Conservation (phyloP, 1,140 invertebrate species). For the Zophobas morio region DNA sequence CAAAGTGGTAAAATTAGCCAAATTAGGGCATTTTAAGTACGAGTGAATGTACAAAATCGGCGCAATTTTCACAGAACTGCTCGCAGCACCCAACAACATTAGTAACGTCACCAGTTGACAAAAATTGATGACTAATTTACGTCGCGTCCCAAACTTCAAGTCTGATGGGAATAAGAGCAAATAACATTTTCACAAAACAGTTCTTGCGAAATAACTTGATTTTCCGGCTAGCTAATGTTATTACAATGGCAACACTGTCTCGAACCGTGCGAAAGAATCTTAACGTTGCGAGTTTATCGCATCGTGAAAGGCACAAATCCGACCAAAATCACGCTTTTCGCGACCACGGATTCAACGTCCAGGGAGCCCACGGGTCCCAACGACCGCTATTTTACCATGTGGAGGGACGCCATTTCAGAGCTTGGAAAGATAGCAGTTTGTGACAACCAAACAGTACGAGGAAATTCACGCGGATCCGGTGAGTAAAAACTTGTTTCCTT, state of each 20-base stretch:
- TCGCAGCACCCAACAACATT: not conserved
- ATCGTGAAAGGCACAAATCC: not conserved
- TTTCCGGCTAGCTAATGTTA: slow-evolving; percentile 17
- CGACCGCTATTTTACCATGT: slow-evolving; percentile 62
- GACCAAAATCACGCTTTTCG: not conserved
- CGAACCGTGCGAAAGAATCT: not conserved
- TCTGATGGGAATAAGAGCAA: not conserved
- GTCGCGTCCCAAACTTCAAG: not conserved
- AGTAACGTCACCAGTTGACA: not conserved
- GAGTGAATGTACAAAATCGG: not conserved
- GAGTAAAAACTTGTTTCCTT: not conserved
- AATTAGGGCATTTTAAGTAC: not conserved
- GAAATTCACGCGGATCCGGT: slow-evolving; percentile 13
- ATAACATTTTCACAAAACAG: slow-evolving; percentile 3
- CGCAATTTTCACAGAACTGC: not conserved
- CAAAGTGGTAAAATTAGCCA: too few relatives aligned
- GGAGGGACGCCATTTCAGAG: slow-evolving; percentile 67
- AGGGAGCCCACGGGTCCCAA: slow-evolving; percentile 1
- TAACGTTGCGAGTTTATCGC: not conserved
- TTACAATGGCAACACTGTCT: slow-evolving; percentile 54
- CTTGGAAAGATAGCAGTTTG: slow-evolving; percentile 59
- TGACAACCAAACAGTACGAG: slow-evolving; percentile 33
- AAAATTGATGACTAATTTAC: not conserved
- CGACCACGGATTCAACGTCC: not conserved
- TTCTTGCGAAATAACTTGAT: slow-evolving; percentile 29